A percentile compares a stretch with the other conserved stretches of the same genome.
These are phyloP conservation scores for Neoseiulus cucumeris DNA, from an alignment of 1,140 invertebrate species.

Conservation along the genomic window DNA sequence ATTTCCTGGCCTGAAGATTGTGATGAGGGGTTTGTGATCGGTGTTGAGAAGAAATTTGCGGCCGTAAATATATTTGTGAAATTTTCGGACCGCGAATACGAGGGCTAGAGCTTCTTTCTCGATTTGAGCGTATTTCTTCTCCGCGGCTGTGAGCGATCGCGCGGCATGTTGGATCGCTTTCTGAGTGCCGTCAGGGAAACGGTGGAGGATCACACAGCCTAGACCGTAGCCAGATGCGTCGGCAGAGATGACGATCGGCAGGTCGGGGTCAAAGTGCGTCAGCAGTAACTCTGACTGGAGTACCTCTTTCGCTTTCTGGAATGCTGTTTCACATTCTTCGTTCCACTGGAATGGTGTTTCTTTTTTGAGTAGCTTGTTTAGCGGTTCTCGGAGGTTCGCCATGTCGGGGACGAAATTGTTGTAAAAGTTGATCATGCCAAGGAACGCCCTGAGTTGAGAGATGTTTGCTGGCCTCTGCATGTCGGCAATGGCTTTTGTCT, in stretches of 20 bases:
- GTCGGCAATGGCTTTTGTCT: too few relatives aligned
- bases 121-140: slow-evolving; percentile 32
- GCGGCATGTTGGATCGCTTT: neutral
- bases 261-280: too few relatives aligned
- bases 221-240: neutral
- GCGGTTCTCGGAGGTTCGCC: neutral
- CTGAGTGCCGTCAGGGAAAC: neutral
- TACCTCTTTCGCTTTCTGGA: neutral
- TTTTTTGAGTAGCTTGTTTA: neutral
- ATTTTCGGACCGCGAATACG: slow-evolving; percentile 30
- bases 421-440: neutral
- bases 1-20: slow-evolving; percentile 25
- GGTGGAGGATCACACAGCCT: neutral
- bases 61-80: slow-evolving; percentile 32
- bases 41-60: slow-evolving; percentile 27
- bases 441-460: too few relatives aligned
- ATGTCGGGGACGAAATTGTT: neutral
- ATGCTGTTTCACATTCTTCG: neutral
- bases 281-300: neutral
- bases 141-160: slow-evolving; percentile 25
- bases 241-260: neutral
- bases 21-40: slow-evolving; percentile 30
- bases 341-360: neutral
- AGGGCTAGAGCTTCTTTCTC: slow-evolving; percentile 34
- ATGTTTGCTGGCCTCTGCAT: too few relatives aligned